These are phyloP conservation scores for Hippocampus guttulatus DNA, from an alignment of 2,113 vertebrate genomes.

Conservation along the genomic window DNA sequence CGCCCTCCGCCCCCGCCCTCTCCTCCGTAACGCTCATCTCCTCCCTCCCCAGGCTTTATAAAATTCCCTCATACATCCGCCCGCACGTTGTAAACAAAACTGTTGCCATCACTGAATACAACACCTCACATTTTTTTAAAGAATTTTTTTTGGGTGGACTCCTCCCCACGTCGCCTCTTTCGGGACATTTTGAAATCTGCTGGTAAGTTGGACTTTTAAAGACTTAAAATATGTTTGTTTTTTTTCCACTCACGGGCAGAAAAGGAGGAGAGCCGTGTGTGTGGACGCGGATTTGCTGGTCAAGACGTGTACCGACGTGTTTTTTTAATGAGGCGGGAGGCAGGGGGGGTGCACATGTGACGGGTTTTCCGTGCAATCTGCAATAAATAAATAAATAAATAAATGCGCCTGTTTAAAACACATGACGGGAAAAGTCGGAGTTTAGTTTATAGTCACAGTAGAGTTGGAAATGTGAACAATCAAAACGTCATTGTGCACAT, in stretches of 20 bases:
- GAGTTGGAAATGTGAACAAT: too few species aligned
- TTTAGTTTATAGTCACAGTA: not conserved
- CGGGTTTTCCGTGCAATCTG: not conserved
- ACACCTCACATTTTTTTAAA: slow-evolving; percentile 1
- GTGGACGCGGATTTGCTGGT: not conserved
- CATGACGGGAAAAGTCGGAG: not conserved
- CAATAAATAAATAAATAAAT: not conserved
- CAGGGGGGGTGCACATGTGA: not conserved
- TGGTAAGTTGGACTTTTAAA: not conserved
- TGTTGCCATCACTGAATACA: not conserved
- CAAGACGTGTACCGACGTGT: not conserved
- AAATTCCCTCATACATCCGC: slow-evolving; percentile 62
- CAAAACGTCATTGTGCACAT: too few species aligned
- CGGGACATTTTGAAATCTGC: slow-evolving; percentile 4
- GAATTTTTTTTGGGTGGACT: slow-evolving; percentile 36
- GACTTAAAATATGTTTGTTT: not conserved
- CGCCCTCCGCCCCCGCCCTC: too few species aligned
- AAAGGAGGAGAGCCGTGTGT: not conserved
- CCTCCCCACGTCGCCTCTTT: slow-evolving; percentile 4
- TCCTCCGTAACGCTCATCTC: not conserved
- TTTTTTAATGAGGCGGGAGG: not conserved
- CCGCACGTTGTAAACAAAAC: slow-evolving; percentile 65
- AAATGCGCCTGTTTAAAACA: not conserved
- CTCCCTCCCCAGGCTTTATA: slow-evolving; percentile 60
- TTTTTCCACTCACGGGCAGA: not conserved